These are phyloP conservation scores for Pangasius macronema DNA, from an alignment of 2,797 vertebrate genomes.

Conservation along the genomic window DNA sequence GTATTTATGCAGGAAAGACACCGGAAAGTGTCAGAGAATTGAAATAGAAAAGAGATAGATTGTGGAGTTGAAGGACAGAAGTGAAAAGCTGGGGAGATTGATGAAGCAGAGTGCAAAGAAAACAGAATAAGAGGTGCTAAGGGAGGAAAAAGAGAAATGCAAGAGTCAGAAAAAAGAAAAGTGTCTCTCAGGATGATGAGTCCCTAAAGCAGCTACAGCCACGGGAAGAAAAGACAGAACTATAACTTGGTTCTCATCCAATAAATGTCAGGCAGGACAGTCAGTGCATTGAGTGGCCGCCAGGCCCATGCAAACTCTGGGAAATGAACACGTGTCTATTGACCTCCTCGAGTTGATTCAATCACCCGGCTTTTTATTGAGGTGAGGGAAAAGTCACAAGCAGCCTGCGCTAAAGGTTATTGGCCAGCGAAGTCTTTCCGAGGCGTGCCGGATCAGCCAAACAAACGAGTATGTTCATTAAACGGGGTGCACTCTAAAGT, in stretches of 20 bases:
- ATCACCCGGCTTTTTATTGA: constrained; percentile 76
- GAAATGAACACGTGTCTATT: constrained; percentile 79
- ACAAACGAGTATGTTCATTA: constrained; percentile 34
- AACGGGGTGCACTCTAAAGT: constrained; percentile 22
- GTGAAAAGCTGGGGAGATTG: constrained; percentile 1
- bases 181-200: constrained; percentile 65
- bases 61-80: constrained; percentile 37
- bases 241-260: constrained; percentile 36
- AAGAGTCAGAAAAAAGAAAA: not conserved
- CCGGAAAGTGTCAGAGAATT: constrained; percentile 37
- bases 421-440: constrained; percentile 63
- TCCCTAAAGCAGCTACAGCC: constrained; percentile 68
- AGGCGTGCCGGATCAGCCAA: constrained; percentile 4
- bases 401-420: constrained; percentile 71
- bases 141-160: constrained; percentile 12
- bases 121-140: not conserved
- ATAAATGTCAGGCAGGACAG: constrained; percentile 48
- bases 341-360: constrained; percentile 77
- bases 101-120: constrained; percentile 43
- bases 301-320: constrained; percentile 68
- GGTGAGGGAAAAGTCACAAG: constrained; percentile 77
- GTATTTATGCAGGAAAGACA: constrained; percentile 43
- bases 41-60: constrained; percentile 44
- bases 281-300: constrained; percentile 43
- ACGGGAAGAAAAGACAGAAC: constrained; percentile 42